Evolutionary conservation across 2,797 vertebrate species (phyloP).

Genomic region (Naso thynnoides): DNA sequence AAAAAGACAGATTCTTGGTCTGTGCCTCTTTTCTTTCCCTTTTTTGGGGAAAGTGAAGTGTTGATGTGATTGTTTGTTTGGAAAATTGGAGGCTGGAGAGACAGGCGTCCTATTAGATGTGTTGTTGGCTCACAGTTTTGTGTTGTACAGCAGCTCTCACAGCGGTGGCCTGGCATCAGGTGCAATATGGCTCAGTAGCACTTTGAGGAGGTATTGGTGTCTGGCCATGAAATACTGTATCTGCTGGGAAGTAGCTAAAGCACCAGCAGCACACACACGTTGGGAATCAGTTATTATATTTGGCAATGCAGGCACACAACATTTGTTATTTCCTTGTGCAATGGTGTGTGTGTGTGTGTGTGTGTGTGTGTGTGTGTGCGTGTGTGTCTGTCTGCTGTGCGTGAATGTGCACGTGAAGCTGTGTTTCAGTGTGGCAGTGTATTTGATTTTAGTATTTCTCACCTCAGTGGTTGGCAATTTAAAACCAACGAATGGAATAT

Average conservation of each 20-base stretch:
- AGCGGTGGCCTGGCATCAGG: conserved; percentile 75
- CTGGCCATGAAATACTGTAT: conserved; percentile 67
- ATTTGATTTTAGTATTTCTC: conserved; percentile 80
- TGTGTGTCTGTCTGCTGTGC: too few species aligned
- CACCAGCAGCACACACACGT: conserved; percentile 47
- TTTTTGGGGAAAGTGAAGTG: conserved; percentile 39
- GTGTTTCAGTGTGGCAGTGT: conserved; percentile 63
- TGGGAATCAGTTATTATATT: conserved; percentile 65
- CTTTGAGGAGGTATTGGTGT: conserved; percentile 72
- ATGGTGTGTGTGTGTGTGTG: conserved; percentile 46
- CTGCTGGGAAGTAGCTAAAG: conserved; percentile 62
- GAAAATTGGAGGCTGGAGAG: conserved; percentile 67
- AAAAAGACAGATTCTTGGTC: conserved; percentile 40
- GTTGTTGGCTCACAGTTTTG: conserved; percentile 63
- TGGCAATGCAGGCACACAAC: conserved; percentile 43
- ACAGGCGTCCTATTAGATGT: conserved; percentile 71
- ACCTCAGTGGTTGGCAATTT: conserved; percentile 80
- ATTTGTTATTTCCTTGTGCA: conserved; percentile 56
- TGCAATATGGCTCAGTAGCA: conserved; percentile 69
- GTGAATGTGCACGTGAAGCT: too few species aligned
- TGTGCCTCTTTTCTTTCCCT: conserved; percentile 17
- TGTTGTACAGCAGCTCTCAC: conserved; percentile 73
- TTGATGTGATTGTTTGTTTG: conserved; percentile 72
- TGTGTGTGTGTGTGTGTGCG: conserved; percentile 47
- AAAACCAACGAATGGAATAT: conserved; percentile 80